A percentile compares a stretch with the other conserved stretches of the same genome.
phyloP scores from a whole-genome alignment of 2,888 invertebrate genomes.

The Nebria salina region DNA sequence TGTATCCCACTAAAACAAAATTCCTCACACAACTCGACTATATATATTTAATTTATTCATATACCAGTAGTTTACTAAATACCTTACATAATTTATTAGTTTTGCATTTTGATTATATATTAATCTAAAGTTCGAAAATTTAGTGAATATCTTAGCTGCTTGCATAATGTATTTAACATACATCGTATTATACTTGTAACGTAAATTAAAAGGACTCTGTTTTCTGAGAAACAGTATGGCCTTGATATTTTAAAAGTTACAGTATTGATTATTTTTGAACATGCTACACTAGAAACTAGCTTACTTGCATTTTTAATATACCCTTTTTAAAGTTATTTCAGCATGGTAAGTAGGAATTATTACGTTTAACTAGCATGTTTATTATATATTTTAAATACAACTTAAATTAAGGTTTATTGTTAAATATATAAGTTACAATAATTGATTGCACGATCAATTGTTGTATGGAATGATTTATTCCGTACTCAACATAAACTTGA shows the following conservation, averaged over 20 bases:
- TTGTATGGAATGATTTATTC: background rate
- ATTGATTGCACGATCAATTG: background rate
- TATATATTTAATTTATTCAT: background rate
- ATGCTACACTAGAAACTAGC: background rate
- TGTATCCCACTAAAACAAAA: background rate
- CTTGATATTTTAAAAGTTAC: background rate
- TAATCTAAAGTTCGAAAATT: background rate
- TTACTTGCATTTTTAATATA: background rate
- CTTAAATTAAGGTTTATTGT: background rate
- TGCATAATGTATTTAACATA: background rate
- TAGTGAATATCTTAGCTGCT: background rate
- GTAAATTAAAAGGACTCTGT: background rate
- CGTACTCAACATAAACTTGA: background rate
- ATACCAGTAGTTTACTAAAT: background rate
- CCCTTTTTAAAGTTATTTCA: background rate
- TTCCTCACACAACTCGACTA: background rate
- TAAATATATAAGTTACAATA: background rate
- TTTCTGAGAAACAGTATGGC: background rate
- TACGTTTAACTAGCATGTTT: background rate
- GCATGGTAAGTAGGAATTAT: background rate
- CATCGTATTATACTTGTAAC: background rate
- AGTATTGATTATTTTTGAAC: background rate
- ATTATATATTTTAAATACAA: background rate
- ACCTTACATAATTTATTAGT: background rate
- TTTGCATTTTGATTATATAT: background rate